Percentiles rank a stretch among this genome's conserved stretches.
phyloP scores from a whole-genome alignment of 2,888 invertebrate genomes.

The Phortica magna region DNA sequence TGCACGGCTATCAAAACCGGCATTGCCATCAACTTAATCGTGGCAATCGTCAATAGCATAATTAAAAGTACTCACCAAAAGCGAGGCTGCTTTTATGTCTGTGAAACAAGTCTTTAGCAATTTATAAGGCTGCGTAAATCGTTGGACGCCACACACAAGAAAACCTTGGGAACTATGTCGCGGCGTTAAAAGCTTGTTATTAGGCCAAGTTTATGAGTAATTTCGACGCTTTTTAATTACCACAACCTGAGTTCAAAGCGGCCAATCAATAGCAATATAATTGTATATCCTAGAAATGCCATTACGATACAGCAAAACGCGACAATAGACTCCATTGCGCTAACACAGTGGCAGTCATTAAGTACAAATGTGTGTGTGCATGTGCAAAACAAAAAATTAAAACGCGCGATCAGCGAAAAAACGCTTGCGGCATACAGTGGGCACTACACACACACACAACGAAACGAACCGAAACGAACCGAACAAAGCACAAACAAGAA shows the following conservation, averaged over 20 bases:
- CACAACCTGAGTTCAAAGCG: constrained; percentile 43
- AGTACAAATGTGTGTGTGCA: constrained; percentile 23
- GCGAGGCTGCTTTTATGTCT: too few species aligned
- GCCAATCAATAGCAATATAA: constrained; percentile 54
- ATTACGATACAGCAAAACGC: constrained; percentile 26
- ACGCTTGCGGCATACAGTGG: neutral
- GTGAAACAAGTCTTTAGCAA: too few species aligned
- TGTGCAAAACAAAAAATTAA: neutral
- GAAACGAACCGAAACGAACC: neutral
- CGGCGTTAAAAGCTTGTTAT: constrained; percentile 69
- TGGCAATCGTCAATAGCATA: too few species aligned
- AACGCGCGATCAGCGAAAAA: neutral
- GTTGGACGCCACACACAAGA: too few species aligned
- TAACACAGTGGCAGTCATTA: neutral
- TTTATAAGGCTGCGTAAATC: too few species aligned
- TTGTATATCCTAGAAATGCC: constrained; percentile 32
- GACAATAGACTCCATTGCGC: constrained; percentile 16
- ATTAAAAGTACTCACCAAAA: too few species aligned
- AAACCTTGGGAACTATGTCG: too few species aligned
- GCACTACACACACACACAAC: neutral
- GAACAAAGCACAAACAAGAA: neutral
- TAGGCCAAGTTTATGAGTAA: constrained; percentile 75
- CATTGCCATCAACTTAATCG: too few species aligned
- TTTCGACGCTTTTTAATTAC: constrained; percentile 76
- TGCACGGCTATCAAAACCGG: too few species aligned